Conservation (phyloP, 2,113 vertebrate genomes). For the Salvelinus alpinus region DNA sequence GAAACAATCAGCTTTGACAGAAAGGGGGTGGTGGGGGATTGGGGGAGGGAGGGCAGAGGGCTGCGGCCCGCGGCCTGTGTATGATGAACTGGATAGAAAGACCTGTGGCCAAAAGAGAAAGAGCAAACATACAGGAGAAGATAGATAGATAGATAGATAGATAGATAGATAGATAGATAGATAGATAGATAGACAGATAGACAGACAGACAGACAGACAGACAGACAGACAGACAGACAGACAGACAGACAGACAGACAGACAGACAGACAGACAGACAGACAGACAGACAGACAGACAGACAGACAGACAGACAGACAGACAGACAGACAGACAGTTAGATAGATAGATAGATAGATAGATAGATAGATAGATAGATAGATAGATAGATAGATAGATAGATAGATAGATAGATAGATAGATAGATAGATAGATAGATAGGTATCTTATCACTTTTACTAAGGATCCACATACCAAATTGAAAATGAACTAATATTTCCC, state of each 20-base stretch:
- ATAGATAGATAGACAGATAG: conserved; percentile 13
- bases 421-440: conserved; percentile 40
- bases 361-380: conserved; percentile 32
- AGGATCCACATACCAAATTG: too few species aligned
- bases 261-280: neutral
- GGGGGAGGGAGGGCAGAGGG: conserved; percentile 33
- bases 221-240: conserved; percentile 29
- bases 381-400: conserved; percentile 1
- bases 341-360: conserved; percentile 16
- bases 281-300: conserved; percentile 41
- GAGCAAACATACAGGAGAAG: conserved; percentile 4
- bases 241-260: too few species aligned
- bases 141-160: conserved; percentile 43
- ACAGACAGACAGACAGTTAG: neutral
- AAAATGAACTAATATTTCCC: too few species aligned
- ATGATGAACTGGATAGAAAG: conserved; percentile 75
- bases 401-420: conserved; percentile 42
- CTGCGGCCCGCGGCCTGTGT: conserved; percentile 63
- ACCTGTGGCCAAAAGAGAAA: conserved; percentile 62
- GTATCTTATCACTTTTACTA: neutral
- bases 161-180: conserved; percentile 1
- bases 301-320: neutral
- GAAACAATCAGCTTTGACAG: conserved; percentile 82
- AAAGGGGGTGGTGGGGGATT: conserved; percentile 63
- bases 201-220: conserved; percentile 32